Percentiles rank a stretch among this genome's conserved stretches.
phyloP scores from a whole-genome alignment of 2,888 invertebrate species.

The Ophonus ardosiacus region DNA sequence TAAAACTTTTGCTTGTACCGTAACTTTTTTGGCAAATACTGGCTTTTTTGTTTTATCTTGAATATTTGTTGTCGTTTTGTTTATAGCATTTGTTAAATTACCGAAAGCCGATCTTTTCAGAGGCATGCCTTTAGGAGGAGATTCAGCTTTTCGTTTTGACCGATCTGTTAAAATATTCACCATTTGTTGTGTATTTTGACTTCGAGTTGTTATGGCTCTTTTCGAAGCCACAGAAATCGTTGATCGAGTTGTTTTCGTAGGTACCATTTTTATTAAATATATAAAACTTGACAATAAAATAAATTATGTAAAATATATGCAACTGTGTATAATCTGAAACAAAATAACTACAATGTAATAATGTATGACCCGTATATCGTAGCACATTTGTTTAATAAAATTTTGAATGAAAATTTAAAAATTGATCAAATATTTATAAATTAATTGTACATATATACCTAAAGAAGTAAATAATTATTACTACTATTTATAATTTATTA shows the following conservation, averaged over 20 bases:
- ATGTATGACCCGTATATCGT: background rate
- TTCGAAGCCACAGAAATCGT: conserved; percentile 73
- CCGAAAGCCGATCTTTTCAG: conserved; percentile 91
- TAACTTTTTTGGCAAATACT: conserved; percentile 57
- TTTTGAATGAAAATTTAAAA: background rate
- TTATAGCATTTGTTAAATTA: conserved; percentile 88
- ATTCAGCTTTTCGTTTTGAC: conserved; percentile 86
- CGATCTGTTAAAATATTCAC: conserved; percentile 71
- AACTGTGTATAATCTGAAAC: background rate
- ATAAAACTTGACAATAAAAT: conserved; percentile 11
- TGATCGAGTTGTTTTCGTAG: conserved; percentile 79
- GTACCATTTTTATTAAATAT: conserved; percentile 78
- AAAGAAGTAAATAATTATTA: background rate
- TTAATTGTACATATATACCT: background rate
- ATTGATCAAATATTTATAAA: background rate
- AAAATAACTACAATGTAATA: background rate
- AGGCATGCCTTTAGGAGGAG: conserved; percentile 85
- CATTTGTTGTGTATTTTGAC: conserved; percentile 76
- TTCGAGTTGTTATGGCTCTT: conserved; percentile 81
- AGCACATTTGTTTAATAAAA: background rate
- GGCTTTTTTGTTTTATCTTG: conserved; percentile 69
- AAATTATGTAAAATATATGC: conserved; percentile 14
- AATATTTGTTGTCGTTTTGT: conserved; percentile 68
- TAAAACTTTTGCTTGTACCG: conserved; percentile 70
- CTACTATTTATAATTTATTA: background rate